phyloP scores from a whole-genome alignment of 2,113 vertebrate species.

The Oreochromis tanganicae region DNA sequence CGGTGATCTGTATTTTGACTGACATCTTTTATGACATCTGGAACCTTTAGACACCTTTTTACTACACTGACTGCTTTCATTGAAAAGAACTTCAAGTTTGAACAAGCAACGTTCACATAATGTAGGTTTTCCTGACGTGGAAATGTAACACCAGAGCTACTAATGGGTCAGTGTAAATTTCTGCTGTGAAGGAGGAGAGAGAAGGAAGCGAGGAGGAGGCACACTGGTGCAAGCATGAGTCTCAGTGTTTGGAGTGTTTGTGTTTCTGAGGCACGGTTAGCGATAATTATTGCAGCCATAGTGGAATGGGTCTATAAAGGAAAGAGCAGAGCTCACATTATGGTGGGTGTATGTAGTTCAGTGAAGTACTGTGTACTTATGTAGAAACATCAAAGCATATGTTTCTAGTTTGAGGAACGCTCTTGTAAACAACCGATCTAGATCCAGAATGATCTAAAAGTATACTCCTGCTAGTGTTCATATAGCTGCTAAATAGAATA shows the following conservation, averaged over 20 bases:
- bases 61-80: not conserved
- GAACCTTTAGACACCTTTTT: not conserved
- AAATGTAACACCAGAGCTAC: not conserved
- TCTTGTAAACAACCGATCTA: not conserved
- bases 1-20: accelerated
- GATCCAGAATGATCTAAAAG: not conserved
- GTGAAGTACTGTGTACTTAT: not conserved
- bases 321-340: conserved; percentile 28
- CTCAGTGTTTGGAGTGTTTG: conserved; percentile 40
- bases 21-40: not conserved
- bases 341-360: not conserved
- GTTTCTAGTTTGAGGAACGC: not conserved
- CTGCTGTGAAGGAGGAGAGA: not conserved
- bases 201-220: not conserved
- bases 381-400: conserved; percentile 6
- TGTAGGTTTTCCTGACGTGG: not conserved
- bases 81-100: not conserved
- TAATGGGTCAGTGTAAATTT: not conserved
- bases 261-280: conserved; percentile 52
- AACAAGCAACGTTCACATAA: not conserved
- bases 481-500: not conserved
- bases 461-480: not conserved
- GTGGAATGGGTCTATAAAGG: conserved; percentile 46
- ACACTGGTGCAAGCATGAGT: not conserved
- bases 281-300: conserved; percentile 60